A percentile compares a stretch with the other conserved stretches of the same genome.
These are phyloP conservation scores for Oscheius sp. DNA, from an alignment of 2,888 invertebrate species.

Conservation along the genomic window DNA sequence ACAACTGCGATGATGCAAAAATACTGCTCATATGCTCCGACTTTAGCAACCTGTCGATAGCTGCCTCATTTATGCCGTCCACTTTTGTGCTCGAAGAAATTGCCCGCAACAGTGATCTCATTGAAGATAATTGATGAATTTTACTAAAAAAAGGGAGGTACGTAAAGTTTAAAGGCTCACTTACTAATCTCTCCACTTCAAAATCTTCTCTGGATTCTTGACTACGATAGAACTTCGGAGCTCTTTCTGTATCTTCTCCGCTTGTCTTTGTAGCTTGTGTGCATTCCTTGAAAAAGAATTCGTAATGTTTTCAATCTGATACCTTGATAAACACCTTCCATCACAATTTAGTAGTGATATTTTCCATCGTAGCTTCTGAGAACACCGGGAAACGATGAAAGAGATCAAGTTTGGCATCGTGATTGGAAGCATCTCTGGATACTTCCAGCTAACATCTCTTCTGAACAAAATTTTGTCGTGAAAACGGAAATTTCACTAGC, in stretches of 20 bases:
- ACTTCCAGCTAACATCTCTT: constrained; percentile 39
- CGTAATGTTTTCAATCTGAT: background rate
- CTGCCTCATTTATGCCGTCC: constrained; percentile 7
- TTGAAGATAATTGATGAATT: constrained; percentile 8
- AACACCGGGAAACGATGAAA: constrained; percentile 42
- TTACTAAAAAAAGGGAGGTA: background rate
- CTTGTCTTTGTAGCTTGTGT: background rate
- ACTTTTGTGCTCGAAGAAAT: constrained; percentile 6
- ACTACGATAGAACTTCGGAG: background rate
- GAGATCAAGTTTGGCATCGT: constrained; percentile 56
- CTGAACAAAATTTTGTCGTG: background rate
- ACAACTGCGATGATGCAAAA: constrained; percentile 3
- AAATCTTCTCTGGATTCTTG: constrained; percentile 4
- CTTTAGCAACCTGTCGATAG: constrained; percentile 9
- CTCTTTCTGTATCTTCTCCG: constrained; percentile 5
- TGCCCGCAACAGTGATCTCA: constrained; percentile 10
- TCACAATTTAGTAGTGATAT: constrained; percentile 15
- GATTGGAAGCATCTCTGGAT: constrained; percentile 45
- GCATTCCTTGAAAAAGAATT: constrained; percentile 12
- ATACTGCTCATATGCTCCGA: constrained; percentile 10
- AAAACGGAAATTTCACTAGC: background rate
- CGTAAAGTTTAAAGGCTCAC: background rate
- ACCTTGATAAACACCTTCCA: constrained; percentile 10
- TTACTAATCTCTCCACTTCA: constrained; percentile 15
- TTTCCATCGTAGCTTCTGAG: constrained; percentile 23